Evolutionary conservation across 1,140 invertebrate species (phyloP), one percentile per base, ranked within the genome.

Genomic region (Popillia japonica): DNA sequence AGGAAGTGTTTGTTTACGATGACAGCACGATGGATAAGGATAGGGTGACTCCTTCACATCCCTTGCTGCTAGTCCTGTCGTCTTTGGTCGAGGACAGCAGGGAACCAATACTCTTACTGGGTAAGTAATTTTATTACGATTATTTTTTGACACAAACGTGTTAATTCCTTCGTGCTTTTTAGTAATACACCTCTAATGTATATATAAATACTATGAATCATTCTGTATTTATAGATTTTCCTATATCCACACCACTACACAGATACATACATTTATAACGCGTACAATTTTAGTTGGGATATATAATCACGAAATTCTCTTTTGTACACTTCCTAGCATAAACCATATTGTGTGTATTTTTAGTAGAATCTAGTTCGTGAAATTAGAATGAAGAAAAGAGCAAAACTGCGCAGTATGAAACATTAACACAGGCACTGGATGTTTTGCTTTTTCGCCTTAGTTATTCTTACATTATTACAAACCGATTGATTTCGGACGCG

Each of bases 1-100:
- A 88, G 75, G 92, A 93, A 82, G 90, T 94, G 40, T 88, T 93
- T 34, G 88, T 94, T 20, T 94, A 94, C 84, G 93, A 94, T 82
- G 93, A 94, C 59, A 87, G 88, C 64, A 91, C 91, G 17, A 86
- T 87, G 59, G 91, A 93, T 80, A 87, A 91, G 72, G 91, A 92
- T 23, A 85, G 88, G 42, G 87, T 93, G 14, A 90, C 90, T 0
- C 84, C 86, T 40, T 85, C 89, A 81, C 89, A 92, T 86, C 92
- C 93, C 1, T 84, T 95, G 72, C 90, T 92, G 79, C 87, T 94
- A 55, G 92, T 95, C 4, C 86, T 95, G 8, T 89, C 89, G 14
- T 90, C 92, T 3, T 87, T 95, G 27, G 88, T 93, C 10, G 92
- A 94, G 75, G 93, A 94, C 80, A 91, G 94, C 80, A 88, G 91